Evolutionary conservation across 1,140 invertebrate genomes (phyloP), one percentile per base, ranked within the genome.

Genomic region (Caenorhabditis remanei): DNA sequence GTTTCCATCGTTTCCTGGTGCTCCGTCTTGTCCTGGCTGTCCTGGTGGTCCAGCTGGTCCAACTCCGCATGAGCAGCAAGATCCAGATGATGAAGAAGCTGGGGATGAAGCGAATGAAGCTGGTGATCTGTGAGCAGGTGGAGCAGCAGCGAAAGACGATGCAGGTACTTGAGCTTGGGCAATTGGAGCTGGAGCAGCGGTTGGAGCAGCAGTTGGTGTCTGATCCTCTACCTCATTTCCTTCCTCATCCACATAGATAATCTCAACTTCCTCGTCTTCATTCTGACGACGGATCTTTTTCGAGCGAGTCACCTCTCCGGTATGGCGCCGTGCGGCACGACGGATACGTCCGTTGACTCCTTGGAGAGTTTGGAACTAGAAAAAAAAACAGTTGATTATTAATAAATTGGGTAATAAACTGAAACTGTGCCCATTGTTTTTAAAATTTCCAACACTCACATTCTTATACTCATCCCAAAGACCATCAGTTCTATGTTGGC

Each of bases 21-120:
- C 55, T 83, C 89, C 89, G 50, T 89, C 87, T 41, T 88, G 71
- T 53, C 89, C 89, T 61, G 89, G 89, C n/a, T 50, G 55, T 85
- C 87, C 87, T 40, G 87, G 50, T 53, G 87, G 87, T 58, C 87
- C 87, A 50, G 84, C 65, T 16, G 67, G 48, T 13, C 87, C 87
- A n/a, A 56, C 61, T 48, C 83, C 83, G 67, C 87, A 88, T 32
- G 83, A 85, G 87, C 87, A 88, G 87, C 87, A 88, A 4, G 55
- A 65, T 75, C 87, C 87, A n/a, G 24, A 50, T 43, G 83, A 24
- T 32, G 58, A 85, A 61, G 82, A 63, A 1, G 8, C n/a, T 41
- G 48, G 46, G n/a, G n/a, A n/a, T n/a, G n/a, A n/a, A n/a, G n/a
- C n/a, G n/a, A n/a, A n/a, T n/a, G n/a, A n/a, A n/a, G 41, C 56